Conservation (phyloP, 2,113 vertebrate species). For the Rousettus leschenaultii region DNA sequence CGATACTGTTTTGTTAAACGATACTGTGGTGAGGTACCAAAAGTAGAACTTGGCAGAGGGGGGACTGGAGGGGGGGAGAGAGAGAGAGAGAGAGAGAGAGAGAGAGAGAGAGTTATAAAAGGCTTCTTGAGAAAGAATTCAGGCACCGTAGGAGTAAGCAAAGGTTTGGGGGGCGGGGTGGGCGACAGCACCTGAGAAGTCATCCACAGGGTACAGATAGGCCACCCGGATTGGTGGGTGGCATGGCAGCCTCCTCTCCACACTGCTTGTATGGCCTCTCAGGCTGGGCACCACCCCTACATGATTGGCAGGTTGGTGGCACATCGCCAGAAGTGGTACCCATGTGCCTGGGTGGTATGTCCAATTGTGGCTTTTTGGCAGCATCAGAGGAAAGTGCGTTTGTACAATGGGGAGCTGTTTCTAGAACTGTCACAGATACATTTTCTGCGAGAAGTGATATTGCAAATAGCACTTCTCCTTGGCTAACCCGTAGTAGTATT, state of each 20-base stretch:
- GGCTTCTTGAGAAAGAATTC: not conserved
- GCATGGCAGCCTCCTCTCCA: fast-evolving
- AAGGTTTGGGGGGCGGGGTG: not conserved
- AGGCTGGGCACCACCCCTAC: fast-evolving
- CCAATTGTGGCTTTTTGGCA: not conserved
- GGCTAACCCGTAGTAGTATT: not conserved
- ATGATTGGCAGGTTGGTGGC: not conserved
- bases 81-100: too few relatives aligned
- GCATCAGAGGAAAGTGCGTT: not conserved
- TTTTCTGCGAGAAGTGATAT: not conserved
- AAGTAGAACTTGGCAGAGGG: not conserved
- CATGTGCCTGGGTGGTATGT: not conserved
- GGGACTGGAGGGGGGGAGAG: too few relatives aligned
- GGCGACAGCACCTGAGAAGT: fast-evolving
- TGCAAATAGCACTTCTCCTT: not conserved
- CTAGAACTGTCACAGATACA: not conserved
- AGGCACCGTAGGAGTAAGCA: not conserved
- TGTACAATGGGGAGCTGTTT: not conserved
- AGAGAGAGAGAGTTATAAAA: not conserved
- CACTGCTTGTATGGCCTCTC: too few relatives aligned
- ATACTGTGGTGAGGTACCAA: not conserved
- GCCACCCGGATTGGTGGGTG: not conserved
- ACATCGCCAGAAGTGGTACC: not conserved
- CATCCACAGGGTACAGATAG: not conserved
- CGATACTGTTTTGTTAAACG: not conserved